Conservation (phyloP, 2,888 invertebrate species). For the Argyra leucocephala region DNA sequence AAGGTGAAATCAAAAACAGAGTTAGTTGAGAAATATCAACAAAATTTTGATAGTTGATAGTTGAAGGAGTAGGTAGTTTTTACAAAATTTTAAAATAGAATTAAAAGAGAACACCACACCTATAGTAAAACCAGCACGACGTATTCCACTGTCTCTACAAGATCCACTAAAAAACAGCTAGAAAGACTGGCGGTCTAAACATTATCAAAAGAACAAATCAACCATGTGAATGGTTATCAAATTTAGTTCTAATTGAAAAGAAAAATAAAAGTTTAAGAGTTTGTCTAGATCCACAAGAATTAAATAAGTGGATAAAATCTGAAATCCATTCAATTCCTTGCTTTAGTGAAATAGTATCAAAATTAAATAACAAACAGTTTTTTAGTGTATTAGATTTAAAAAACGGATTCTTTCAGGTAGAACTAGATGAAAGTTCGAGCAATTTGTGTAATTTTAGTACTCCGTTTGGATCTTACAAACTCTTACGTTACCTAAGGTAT, state of each 20-base stretch:
- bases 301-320: conserved; percentile 24
- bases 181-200: neutral
- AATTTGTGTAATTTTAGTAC: too few relatives aligned
- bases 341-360: conserved; percentile 24
- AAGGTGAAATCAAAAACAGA: neutral
- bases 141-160: conserved; percentile 11
- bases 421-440: conserved; percentile 15
- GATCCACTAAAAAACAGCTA: conserved; percentile 2
- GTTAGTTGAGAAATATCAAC: conserved; percentile 10
- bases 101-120: conserved; percentile 9
- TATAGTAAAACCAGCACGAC: conserved; percentile 11
- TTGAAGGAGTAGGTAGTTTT: conserved; percentile 13
- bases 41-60: too few relatives aligned
- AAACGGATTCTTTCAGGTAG: conserved; percentile 17
- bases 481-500: too few relatives aligned
- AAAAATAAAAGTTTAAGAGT: conserved; percentile 26
- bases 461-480: too few relatives aligned
- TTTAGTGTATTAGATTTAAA: conserved; percentile 17
- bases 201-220: neutral
- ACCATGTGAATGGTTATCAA: conserved; percentile 8
- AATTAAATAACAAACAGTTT: conserved; percentile 21
- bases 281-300: conserved; percentile 29
- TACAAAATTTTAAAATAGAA: conserved; percentile 10
- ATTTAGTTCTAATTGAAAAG: conserved; percentile 18
- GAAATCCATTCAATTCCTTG: conserved; percentile 25